A percentile compares a stretch with the other conserved stretches of the same genome.
phyloP scores from a whole-genome alignment of 2,113 vertebrate species.

The Probosciger aterrimus region DNA sequence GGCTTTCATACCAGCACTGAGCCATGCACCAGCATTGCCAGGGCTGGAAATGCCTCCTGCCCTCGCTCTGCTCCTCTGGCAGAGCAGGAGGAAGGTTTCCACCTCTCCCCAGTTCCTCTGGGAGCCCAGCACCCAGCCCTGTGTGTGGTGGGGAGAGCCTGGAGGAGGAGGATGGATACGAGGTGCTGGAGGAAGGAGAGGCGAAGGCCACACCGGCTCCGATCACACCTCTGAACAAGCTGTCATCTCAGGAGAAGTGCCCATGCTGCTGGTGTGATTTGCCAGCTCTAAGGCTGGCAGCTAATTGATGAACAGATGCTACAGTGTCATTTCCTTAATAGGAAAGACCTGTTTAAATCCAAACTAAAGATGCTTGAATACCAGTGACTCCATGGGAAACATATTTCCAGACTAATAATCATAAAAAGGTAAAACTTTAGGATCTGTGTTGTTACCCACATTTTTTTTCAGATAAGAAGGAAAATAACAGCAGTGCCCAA shows the following conservation, averaged over 20 bases:
- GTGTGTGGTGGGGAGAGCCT: not conserved
- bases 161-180: accelerated
- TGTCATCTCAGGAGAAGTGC: not conserved
- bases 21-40: accelerated
- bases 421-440: not conserved
- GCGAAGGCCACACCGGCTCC: accelerated
- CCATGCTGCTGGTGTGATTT: not conserved
- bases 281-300: not conserved
- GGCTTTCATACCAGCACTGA: not conserved
- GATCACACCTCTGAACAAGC: not conserved
- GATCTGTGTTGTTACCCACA: not conserved
- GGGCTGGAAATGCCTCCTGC: not conserved
- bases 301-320: not conserved
- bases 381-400: not conserved
- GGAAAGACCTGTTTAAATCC: not conserved
- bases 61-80: not conserved
- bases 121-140: not conserved
- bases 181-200: not conserved
- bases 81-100: not conserved
- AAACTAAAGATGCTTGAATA: not conserved
- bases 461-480: not conserved
- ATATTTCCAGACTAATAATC: not conserved
- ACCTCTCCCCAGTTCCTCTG: not conserved
- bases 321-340: not conserved
- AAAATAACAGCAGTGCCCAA: not conserved